A percentile compares a stretch with the other conserved stretches of the same genome.
Evolutionary conservation across 1,140 invertebrate species (phyloP).

Genomic region (Drosophila serrata): DNA sequence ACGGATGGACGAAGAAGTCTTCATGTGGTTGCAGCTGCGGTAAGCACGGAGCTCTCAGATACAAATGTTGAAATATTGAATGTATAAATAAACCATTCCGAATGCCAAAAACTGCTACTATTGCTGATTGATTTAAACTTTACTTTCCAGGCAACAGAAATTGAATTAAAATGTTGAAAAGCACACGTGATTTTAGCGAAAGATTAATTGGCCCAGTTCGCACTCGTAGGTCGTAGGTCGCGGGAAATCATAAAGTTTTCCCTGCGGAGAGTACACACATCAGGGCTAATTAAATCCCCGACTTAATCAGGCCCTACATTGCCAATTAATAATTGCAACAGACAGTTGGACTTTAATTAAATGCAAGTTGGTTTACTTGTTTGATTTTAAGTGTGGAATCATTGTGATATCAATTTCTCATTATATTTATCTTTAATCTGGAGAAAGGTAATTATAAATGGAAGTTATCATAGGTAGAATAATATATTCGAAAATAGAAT

Average conservation of each 20-base stretch:
- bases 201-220: conserved; percentile 36
- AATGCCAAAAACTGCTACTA: conserved; percentile 33
- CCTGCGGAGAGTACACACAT: not conserved
- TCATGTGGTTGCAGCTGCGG: conserved; percentile 49
- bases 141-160: conserved; percentile 29
- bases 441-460: not conserved
- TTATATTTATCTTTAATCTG: not conserved
- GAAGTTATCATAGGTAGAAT: too few species aligned
- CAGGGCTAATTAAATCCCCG: conserved; percentile 30
- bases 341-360: not conserved
- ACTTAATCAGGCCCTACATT: conserved; percentile 11
- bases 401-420: not conserved
- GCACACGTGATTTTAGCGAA: conserved; percentile 19
- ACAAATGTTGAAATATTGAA: conserved; percentile 34
- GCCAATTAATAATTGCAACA: conserved; percentile 7
- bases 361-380: not conserved
- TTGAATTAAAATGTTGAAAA: conserved; percentile 33
- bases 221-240: not conserved
- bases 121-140: conserved; percentile 43
- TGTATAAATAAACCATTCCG: conserved; percentile 57
- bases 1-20: conserved; percentile 23
- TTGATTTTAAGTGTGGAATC: too few species aligned
- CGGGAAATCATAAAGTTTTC: conserved; percentile 29
- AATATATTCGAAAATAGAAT: not conserved
- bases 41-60: conserved; percentile 31